Evolutionary conservation across 2,113 vertebrate species (phyloP).

Genomic region (Turnix velox): DNA sequence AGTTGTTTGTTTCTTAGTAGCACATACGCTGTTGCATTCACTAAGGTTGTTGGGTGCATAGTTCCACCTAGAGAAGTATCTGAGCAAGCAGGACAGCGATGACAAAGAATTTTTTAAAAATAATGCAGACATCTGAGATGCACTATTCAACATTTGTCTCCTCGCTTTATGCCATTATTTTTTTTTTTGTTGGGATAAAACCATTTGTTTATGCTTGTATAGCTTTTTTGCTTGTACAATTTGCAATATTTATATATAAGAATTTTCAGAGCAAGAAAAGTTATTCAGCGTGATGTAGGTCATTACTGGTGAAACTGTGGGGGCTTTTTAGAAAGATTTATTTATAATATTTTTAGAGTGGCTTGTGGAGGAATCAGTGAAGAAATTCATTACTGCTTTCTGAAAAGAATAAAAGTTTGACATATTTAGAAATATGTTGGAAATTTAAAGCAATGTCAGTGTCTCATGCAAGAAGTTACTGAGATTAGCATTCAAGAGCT

Average conservation of each 20-base stretch:
- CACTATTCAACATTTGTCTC: background rate
- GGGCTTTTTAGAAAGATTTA: background rate
- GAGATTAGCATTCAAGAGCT: background rate
- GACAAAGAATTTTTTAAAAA: background rate
- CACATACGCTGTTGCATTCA: background rate
- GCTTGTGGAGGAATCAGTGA: background rate
- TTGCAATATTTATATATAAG: too few species aligned
- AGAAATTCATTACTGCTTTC: background rate
- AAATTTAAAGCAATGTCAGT: background rate
- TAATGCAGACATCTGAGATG: background rate
- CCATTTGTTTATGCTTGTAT: background rate
- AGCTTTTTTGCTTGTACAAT: too few species aligned
- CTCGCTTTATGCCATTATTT: background rate
- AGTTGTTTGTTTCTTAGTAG: slow-evolving; percentile 6
- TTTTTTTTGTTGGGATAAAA: background rate
- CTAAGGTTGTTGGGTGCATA: background rate
- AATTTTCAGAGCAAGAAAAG: background rate
- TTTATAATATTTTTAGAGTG: background rate
- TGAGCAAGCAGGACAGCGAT: background rate
- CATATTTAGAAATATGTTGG: background rate
- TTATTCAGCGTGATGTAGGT: background rate
- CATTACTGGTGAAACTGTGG: background rate
- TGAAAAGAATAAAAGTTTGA: background rate
- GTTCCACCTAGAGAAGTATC: background rate
- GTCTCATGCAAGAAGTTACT: background rate